phyloP scores from a whole-genome alignment of 1,140 invertebrate species.

The Zaprionus nigranus region DNA sequence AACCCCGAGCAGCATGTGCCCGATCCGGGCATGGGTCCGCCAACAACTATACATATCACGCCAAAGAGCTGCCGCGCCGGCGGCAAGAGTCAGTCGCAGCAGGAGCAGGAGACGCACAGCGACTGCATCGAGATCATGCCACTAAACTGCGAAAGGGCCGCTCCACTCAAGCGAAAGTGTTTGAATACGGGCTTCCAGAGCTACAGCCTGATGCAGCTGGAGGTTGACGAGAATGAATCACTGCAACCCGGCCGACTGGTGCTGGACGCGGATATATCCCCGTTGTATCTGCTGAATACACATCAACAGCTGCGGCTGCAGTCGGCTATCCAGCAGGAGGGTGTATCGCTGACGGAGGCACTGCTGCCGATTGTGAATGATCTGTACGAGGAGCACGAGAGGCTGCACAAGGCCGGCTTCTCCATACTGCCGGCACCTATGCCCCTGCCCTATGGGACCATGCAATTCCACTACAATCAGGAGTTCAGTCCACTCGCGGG shows the following conservation, averaged over 20 bases:
- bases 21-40: neutral
- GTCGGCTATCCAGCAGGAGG: conserved; percentile 26
- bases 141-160: neutral
- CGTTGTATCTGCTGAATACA: neutral
- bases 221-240: neutral
- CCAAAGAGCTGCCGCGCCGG: neutral
- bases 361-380: conserved; percentile 31
- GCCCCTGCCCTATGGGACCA: conserved; percentile 10
- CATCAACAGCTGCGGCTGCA: conserved; percentile 34
- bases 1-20: conserved; percentile 17
- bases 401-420: neutral
- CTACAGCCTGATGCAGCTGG: conserved; percentile 24
- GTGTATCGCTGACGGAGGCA: conserved; percentile 20
- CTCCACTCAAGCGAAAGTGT: conserved; percentile 1
- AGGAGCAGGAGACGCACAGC: neutral
- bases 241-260: neutral
- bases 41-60: conserved; percentile 21
- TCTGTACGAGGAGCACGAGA: conserved; percentile 26
- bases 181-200: conserved; percentile 37
- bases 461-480: conserved; percentile 8
- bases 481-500: neutral
- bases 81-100: neutral
- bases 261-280: conserved; percentile 13
- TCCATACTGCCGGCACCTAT: neutral
- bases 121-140: conserved; percentile 22